Conservation (phyloP, 2,888 invertebrate species). For the Catocala fraxini region DNA sequence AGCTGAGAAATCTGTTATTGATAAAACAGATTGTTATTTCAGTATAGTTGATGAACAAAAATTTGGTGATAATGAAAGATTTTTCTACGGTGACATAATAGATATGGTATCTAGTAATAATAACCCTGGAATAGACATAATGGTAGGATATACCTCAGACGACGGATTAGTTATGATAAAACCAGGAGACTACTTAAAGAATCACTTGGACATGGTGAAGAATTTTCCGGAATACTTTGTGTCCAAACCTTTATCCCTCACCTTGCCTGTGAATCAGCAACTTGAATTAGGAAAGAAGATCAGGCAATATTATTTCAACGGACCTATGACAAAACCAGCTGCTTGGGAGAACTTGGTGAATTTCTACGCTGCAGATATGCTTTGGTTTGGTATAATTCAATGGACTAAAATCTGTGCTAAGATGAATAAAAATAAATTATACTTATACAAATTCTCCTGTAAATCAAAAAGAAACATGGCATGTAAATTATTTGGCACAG, state of each 20-base stretch:
- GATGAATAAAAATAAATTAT: conserved; percentile 51
- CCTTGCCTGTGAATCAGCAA: conserved; percentile 39
- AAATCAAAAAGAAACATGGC: conserved; percentile 56
- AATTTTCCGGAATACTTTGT: conserved; percentile 41
- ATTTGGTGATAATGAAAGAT: conserved; percentile 58
- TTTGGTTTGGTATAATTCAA: conserved; percentile 45
- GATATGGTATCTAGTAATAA: conserved; percentile 78
- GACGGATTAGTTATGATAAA: conserved; percentile 83
- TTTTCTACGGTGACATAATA: conserved; percentile 57
- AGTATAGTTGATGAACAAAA: conserved; percentile 56
- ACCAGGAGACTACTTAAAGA: conserved; percentile 14
- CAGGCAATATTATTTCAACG: conserved; percentile 50
- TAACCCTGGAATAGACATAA: conserved; percentile 88
- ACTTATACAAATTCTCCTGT: conserved; percentile 58
- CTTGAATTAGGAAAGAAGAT: conserved; percentile 50
- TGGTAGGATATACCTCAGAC: conserved; percentile 90
- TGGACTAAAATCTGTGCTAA: conserved; percentile 50
- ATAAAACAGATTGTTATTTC: conserved; percentile 37
- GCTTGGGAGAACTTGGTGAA: conserved; percentile 48
- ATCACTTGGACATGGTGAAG: conserved; percentile 19
- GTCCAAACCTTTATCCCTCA: conserved; percentile 36
- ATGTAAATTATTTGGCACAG: conserved; percentile 35
- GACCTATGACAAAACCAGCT: conserved; percentile 33
- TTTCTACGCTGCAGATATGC: conserved; percentile 39
- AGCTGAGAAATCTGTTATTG: conserved; percentile 36